Evolutionary conservation across 2,797 vertebrate species (phyloP).

Genomic region (Pseudotriccus pelzelni): DNA sequence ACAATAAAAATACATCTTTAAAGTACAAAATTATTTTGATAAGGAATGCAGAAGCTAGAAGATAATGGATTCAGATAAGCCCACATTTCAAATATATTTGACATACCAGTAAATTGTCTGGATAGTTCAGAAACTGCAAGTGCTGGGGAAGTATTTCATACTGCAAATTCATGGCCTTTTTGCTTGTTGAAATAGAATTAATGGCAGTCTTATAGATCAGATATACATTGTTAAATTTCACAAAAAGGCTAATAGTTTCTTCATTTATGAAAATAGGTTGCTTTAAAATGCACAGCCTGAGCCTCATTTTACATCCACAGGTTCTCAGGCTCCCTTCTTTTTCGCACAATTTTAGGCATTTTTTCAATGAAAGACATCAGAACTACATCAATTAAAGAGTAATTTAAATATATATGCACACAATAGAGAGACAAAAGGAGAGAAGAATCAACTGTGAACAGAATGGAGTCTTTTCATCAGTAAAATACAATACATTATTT

Average conservation of each 20-base stretch:
- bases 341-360: not conserved
- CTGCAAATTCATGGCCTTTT: constrained; percentile 41
- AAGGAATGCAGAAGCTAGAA: constrained; percentile 59
- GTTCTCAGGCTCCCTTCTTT: not conserved
- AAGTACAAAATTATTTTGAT: constrained; percentile 46
- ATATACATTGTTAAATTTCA: constrained; percentile 50
- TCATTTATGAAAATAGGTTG: constrained; percentile 53
- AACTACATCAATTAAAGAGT: constrained; percentile 48
- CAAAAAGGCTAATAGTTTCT: constrained; percentile 59
- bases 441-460: constrained; percentile 29
- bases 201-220: not conserved
- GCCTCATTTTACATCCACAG: constrained; percentile 3
- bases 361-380: constrained; percentile 38
- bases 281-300: constrained; percentile 46
- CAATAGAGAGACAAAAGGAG: constrained; percentile 48
- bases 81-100: constrained; percentile 47
- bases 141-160: not conserved
- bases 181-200: constrained; percentile 25
- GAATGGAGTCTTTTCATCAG: constrained; percentile 51
- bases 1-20: constrained; percentile 16
- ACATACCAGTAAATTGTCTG: constrained; percentile 21
- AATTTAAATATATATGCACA: constrained; percentile 52
- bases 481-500: constrained; percentile 14
- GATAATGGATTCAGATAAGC: constrained; percentile 48
- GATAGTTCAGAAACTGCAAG: constrained; percentile 25